A percentile compares a stretch with the other conserved stretches of the same genome.
phyloP scores from a whole-genome alignment of 2,797 vertebrate genomes.

The Sarcophilus harrisii region DNA sequence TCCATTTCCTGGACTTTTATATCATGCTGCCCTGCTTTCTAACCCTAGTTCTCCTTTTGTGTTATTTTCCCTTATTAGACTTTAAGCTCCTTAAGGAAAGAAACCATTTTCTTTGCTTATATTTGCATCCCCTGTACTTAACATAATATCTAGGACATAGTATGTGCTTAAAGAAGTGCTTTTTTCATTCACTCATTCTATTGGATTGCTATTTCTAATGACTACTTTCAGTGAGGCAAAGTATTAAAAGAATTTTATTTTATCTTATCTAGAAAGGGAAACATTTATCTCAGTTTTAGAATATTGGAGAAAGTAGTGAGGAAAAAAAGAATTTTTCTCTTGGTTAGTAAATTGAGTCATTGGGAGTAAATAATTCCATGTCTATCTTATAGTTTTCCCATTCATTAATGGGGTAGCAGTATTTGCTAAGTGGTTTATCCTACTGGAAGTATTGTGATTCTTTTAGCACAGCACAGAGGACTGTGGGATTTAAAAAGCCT shows the following conservation, averaged over 20 bases:
- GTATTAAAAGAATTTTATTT: background rate
- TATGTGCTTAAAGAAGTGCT: background rate
- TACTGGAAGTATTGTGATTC: background rate
- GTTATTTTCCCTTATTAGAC: background rate
- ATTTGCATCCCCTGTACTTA: background rate
- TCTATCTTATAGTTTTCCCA: background rate
- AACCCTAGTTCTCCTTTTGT: background rate
- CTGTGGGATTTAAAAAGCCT: background rate
- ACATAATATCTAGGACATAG: background rate
- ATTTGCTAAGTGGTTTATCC: background rate
- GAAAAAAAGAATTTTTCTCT: background rate
- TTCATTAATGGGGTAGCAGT: background rate
- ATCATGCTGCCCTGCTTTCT: background rate
- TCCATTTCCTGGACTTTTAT: background rate
- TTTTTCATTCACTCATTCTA: background rate
- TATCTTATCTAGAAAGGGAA: background rate
- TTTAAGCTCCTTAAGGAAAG: background rate
- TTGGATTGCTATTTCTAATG: background rate
- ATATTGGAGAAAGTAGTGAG: background rate
- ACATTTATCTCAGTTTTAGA: background rate
- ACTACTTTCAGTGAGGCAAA: background rate
- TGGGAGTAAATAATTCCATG: background rate
- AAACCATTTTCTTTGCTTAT: background rate
- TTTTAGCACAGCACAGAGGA: background rate
- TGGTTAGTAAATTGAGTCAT: background rate